phyloP scores from a whole-genome alignment of 1,140 invertebrate genomes.

The Chrysomallon squamiferum region DNA sequence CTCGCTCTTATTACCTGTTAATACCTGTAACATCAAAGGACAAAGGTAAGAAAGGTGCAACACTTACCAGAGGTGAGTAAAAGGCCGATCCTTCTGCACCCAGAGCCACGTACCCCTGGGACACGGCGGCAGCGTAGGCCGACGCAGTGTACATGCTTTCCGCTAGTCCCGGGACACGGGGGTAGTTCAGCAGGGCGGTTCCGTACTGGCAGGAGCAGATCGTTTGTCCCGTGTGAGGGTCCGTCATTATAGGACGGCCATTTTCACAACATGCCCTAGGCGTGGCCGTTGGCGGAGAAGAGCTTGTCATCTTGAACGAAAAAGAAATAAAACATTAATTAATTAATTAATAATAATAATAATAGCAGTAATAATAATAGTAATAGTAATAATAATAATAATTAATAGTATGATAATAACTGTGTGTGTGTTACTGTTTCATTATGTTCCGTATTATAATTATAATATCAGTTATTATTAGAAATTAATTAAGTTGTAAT shows the following conservation, averaged over 20 bases:
- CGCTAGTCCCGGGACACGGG: conserved; percentile 56
- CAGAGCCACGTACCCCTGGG: conserved; percentile 53
- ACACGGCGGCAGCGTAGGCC: conserved; percentile 45
- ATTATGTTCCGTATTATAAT: background rate
- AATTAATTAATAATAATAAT: background rate
- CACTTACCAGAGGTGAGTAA: conserved; percentile 93
- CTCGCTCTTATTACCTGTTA: no score
- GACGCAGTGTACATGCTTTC: conserved; percentile 60
- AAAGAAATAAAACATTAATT: conserved; percentile 4
- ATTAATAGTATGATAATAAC: background rate
- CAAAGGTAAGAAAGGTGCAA: background rate
- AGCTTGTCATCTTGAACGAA: conserved; percentile 38
- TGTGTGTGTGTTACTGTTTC: background rate
- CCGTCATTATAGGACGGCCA: conserved; percentile 90
- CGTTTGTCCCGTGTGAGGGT: conserved; percentile 92
- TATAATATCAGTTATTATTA: background rate
- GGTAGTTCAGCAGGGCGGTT: conserved; percentile 69
- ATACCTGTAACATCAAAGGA: no score
- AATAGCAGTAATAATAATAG: background rate
- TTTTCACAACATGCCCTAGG: conserved; percentile 81
- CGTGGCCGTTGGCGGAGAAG: conserved; percentile 28
- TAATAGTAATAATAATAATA: no score
- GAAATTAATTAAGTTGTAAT: background rate
- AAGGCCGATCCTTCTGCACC: conserved; percentile 72
- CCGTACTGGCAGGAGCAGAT: conserved; percentile 95